Evolutionary conservation across 2,113 vertebrate genomes (phyloP).

Genomic region (Equus przewalskii): DNA sequence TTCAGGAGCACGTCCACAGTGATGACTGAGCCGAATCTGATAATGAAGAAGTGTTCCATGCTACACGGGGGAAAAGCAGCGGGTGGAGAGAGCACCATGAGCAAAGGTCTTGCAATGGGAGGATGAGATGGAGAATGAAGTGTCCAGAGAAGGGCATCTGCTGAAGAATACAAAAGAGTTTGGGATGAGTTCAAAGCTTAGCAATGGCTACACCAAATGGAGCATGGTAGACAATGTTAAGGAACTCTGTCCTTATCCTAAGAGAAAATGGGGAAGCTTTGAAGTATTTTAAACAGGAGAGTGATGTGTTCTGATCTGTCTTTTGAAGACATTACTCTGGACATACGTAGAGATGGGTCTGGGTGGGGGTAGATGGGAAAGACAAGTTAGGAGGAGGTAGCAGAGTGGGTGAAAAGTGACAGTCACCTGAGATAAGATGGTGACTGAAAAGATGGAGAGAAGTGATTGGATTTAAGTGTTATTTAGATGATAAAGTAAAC

Average conservation of each 20-base stretch:
- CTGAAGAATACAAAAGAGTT: background rate
- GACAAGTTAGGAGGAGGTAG: background rate
- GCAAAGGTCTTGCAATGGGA: background rate
- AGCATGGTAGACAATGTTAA: background rate
- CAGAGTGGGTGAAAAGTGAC: background rate
- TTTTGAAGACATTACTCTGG: constrained; percentile 12
- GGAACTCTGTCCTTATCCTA: background rate
- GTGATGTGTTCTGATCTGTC: background rate
- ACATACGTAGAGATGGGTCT: background rate
- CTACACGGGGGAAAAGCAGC: background rate
- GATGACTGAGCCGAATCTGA: background rate
- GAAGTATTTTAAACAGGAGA: background rate
- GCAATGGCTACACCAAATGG: background rate
- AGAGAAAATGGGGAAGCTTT: background rate
- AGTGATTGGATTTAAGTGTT: background rate
- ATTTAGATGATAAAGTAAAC: background rate
- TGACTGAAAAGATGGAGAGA: background rate
- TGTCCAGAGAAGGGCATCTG: background rate
- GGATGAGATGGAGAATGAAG: background rate
- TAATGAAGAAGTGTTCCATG: background rate
- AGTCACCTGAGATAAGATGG: background rate
- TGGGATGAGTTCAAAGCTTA: background rate
- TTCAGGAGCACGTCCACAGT: no score
- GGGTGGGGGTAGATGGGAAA: background rate
- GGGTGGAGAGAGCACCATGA: background rate